Percentiles rank a stretch among this genome's conserved stretches.
Evolutionary conservation across 2,888 invertebrate species (phyloP).

Genomic region (Perithous albicinctus): DNA sequence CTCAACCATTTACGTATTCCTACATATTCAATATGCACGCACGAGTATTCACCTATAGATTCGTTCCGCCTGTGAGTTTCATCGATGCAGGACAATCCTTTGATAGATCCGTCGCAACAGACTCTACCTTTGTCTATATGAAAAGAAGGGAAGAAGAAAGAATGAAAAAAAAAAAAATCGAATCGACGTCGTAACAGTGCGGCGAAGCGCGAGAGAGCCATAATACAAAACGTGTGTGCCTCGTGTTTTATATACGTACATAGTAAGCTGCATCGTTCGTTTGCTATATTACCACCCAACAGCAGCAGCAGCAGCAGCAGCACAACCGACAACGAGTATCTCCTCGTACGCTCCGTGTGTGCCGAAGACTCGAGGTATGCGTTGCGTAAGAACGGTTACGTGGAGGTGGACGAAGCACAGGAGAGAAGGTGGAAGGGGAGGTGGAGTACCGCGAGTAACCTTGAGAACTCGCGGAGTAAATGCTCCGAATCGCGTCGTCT

Average conservation of each 20-base stretch:
- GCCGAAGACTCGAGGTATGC: constrained; percentile 58
- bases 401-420: constrained; percentile 52
- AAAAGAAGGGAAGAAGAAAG: background rate
- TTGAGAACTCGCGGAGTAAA: constrained; percentile 70
- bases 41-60: background rate
- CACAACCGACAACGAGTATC: constrained; percentile 29
- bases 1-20: background rate
- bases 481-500: constrained; percentile 48
- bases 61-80: constrained; percentile 4
- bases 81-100: constrained; percentile 29
- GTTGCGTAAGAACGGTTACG: constrained; percentile 75
- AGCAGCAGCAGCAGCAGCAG: background rate
- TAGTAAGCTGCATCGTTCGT: constrained; percentile 12
- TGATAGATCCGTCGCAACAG: constrained; percentile 38
- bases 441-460: constrained; percentile 70
- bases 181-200: constrained; percentile 17
- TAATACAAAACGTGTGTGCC: constrained; percentile 16
- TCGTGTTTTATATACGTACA: background rate
- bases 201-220: constrained; percentile 37
- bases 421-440: constrained; percentile 37
- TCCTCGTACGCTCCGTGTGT: constrained; percentile 28
- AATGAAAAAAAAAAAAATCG: constrained; percentile 19
- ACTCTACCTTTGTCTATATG: constrained; percentile 33
- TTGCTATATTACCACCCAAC: constrained; percentile 36
- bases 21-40: background rate